phyloP scores from a whole-genome alignment of 1,140 invertebrate genomes.

The Anthonomus grandis region DNA sequence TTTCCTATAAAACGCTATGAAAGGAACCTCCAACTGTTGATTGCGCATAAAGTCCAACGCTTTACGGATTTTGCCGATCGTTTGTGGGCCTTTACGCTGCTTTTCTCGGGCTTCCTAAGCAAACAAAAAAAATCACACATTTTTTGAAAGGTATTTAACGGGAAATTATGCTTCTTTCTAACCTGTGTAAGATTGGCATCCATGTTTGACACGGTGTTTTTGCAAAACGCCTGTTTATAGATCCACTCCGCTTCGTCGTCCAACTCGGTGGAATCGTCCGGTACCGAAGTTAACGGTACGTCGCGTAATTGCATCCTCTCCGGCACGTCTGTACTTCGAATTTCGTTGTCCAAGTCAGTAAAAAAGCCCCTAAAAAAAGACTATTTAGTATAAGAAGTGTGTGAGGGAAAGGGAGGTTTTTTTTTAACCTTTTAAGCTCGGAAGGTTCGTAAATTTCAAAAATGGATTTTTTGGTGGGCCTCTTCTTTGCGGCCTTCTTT shows the following conservation, averaged over 20 bases:
- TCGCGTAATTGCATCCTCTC: conserved; percentile 89
- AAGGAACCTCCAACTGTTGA: conserved; percentile 93
- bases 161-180: neutral
- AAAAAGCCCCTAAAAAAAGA: conserved; percentile 72
- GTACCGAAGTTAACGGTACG: conserved; percentile 78
- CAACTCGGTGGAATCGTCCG: conserved; percentile 81
- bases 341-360: conserved; percentile 91
- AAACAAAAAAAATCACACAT: neutral
- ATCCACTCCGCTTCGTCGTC: conserved; percentile 98
- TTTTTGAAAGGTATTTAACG: too few relatives aligned
- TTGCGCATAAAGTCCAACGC: conserved; percentile 95
- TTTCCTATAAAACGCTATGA: conserved; percentile 98
- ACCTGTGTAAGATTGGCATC: conserved; percentile 54
- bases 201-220: conserved; percentile 75
- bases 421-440: conserved; percentile 80
- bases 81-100: conserved; percentile 60
- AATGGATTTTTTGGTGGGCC: conserved; percentile 83
- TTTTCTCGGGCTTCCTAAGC: conserved; percentile 53
- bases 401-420: too few relatives aligned
- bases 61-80: conserved; percentile 86
- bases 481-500: conserved; percentile 74
- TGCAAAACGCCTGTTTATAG: conserved; percentile 88
- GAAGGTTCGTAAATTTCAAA: conserved; percentile 96
- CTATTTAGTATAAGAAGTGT: too few relatives aligned
- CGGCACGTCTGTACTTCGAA: conserved; percentile 84